A percentile compares a stretch with the other conserved stretches of the same genome.
Evolutionary conservation across 2,797 vertebrate species (phyloP).

Genomic region (Diceros bicornis): DNA sequence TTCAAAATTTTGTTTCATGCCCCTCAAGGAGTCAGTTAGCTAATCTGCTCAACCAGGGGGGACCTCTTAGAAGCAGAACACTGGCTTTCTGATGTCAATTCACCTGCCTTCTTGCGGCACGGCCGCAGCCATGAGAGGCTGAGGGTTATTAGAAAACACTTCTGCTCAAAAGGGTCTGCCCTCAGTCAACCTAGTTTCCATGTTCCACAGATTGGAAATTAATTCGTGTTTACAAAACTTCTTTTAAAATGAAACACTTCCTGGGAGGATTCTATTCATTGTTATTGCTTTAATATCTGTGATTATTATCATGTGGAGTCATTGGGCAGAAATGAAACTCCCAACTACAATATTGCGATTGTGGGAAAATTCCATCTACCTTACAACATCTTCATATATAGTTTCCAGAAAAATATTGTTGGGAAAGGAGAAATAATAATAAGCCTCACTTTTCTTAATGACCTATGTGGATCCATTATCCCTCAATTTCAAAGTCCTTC

Average conservation of each 20-base stretch:
- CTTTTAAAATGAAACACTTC: neutral
- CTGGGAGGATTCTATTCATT: rapidly evolving
- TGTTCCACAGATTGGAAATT: neutral
- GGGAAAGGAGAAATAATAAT: neutral
- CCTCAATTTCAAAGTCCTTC: neutral
- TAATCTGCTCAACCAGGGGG: neutral
- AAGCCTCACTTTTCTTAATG: neutral
- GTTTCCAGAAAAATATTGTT: neutral
- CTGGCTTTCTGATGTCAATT: neutral
- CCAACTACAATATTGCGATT: neutral
- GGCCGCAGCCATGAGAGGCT: too few species aligned
- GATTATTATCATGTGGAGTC: neutral
- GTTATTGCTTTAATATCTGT: neutral
- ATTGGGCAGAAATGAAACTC: neutral
- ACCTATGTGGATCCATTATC: neutral
- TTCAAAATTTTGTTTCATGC: neutral
- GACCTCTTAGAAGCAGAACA: neutral
- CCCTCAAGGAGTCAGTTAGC: neutral
- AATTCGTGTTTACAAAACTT: neutral
- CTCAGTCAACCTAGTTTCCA: neutral
- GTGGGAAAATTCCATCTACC: neutral
- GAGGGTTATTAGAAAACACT: neutral
- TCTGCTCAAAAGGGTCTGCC: neutral
- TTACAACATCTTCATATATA: neutral
- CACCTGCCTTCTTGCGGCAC: neutral